Evolutionary conservation across 2,113 vertebrate species (phyloP).

Genomic region (Neogale vison): DNA sequence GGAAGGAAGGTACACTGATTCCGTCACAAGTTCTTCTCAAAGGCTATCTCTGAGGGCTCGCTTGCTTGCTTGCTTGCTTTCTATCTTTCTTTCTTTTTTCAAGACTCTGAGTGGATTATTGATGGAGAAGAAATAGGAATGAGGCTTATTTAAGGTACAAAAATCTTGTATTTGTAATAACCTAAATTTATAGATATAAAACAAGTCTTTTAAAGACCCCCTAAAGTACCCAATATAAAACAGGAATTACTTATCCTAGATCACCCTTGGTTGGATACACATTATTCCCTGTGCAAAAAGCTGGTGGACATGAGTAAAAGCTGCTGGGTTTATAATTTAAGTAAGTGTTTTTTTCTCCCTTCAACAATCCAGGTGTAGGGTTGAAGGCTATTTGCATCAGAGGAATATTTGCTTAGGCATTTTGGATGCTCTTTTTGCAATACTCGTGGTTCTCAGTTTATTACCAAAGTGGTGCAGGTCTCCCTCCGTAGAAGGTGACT

Average conservation of each 20-base stretch:
- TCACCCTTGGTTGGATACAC: slow-evolving; percentile 32
- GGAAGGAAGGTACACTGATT: not conserved
- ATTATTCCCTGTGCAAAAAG: slow-evolving; percentile 53
- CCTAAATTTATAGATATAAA: slow-evolving; percentile 76
- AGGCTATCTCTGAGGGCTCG: not conserved
- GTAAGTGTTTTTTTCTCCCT: not conserved
- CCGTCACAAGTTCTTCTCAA: not conserved
- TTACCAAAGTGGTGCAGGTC: not conserved
- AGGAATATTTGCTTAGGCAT: not conserved
- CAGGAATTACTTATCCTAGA: slow-evolving; percentile 48
- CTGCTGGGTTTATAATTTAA: not conserved
- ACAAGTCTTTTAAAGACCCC: slow-evolving; percentile 65
- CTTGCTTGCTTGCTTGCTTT: not conserved
- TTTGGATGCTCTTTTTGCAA: not conserved
- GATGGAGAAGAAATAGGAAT: slow-evolving; percentile 75
- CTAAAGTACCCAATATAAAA: slow-evolving; percentile 72
- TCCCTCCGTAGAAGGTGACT: not conserved
- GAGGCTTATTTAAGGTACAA: slow-evolving; percentile 75
- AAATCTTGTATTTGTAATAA: slow-evolving; percentile 69
- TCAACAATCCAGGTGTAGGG: not conserved
- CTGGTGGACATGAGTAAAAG: slow-evolving; percentile 35
- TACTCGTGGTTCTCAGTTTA: not conserved
- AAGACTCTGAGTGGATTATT: slow-evolving; percentile 42
- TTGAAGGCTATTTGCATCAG: not conserved
- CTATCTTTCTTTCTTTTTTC: not conserved